phyloP scores from a whole-genome alignment of 2,113 vertebrate species.

The Caracal caracal region DNA sequence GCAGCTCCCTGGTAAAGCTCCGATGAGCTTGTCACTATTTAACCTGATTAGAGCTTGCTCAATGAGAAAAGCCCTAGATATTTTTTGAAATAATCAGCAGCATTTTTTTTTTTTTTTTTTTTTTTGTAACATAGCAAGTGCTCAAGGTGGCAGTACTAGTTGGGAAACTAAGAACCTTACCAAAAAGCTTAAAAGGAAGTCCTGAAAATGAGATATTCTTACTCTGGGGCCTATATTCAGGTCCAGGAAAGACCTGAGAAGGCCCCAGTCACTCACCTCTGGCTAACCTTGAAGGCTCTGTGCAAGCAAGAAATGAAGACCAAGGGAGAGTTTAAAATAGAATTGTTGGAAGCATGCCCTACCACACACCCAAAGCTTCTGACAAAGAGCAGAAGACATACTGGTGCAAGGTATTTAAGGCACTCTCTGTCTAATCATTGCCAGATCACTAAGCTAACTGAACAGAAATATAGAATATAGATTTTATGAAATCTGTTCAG shows the following conservation, averaged over 20 bases:
- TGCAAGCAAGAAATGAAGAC: not conserved
- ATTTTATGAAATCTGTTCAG: not conserved
- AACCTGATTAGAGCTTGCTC: not conserved
- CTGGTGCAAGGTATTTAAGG: not conserved
- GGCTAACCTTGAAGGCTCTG: not conserved
- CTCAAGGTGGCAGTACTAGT: not conserved
- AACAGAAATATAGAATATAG: not conserved
- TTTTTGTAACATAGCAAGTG: not conserved
- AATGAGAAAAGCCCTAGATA: not conserved
- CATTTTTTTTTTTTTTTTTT: no score
- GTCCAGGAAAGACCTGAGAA: not conserved
- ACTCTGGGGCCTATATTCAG: not conserved
- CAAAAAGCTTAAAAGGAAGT: not conserved
- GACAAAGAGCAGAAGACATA: not conserved
- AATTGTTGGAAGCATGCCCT: not conserved
- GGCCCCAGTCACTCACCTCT: not conserved
- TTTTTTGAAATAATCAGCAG: not conserved
- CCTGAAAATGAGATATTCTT: not conserved
- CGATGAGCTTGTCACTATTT: not conserved
- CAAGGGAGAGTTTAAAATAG: not conserved
- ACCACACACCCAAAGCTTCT: not conserved
- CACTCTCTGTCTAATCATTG: not conserved
- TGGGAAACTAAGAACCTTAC: not conserved
- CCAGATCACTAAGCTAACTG: not conserved
- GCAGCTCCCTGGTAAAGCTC: not conserved